These are phyloP conservation scores for Neelides folsomi DNA, from an alignment of 2,888 invertebrate species.

Conservation along the genomic window DNA sequence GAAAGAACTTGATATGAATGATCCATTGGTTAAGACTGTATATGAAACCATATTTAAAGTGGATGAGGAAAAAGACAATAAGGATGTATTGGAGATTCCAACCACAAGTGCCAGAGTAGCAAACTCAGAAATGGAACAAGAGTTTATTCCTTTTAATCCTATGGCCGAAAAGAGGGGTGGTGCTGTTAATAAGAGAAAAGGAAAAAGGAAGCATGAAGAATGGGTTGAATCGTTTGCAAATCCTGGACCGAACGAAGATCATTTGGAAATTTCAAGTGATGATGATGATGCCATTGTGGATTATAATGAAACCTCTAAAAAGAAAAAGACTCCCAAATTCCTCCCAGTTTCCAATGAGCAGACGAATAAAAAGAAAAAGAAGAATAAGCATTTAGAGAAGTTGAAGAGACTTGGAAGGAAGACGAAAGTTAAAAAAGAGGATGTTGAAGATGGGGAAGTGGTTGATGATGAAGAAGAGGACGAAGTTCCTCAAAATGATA, in stretches of 20 bases:
- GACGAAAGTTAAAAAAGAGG: conserved; percentile 3
- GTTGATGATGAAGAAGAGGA: conserved; percentile 1
- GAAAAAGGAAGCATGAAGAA: conserved; percentile 1
- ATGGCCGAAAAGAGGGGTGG: conserved; percentile 14
- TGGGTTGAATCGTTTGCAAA: conserved; percentile 6
- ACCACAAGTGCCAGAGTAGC: neutral
- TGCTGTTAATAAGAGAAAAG: too few species aligned
- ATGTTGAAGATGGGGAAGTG: conserved; percentile 10
- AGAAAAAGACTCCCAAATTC: neutral
- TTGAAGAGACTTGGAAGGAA: neutral
- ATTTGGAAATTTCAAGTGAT: neutral
- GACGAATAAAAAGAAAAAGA: neutral
- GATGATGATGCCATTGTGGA: neutral
- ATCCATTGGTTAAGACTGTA: conserved; percentile 25
- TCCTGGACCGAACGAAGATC: neutral
- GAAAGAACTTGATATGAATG: conserved; percentile 15
- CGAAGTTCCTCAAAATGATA: neutral
- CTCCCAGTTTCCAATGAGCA: neutral
- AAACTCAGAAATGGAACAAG: conserved; percentile 5
- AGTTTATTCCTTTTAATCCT: conserved; percentile 30
- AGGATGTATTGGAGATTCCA: conserved; percentile 4
- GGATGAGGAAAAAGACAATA: conserved; percentile 8
- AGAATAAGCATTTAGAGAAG: too few species aligned
- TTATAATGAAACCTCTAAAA: too few species aligned
- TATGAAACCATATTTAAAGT: conserved; percentile 22